These are phyloP conservation scores for Drosophila borborema DNA, from an alignment of 2,888 invertebrate species.

Conservation along the genomic window DNA sequence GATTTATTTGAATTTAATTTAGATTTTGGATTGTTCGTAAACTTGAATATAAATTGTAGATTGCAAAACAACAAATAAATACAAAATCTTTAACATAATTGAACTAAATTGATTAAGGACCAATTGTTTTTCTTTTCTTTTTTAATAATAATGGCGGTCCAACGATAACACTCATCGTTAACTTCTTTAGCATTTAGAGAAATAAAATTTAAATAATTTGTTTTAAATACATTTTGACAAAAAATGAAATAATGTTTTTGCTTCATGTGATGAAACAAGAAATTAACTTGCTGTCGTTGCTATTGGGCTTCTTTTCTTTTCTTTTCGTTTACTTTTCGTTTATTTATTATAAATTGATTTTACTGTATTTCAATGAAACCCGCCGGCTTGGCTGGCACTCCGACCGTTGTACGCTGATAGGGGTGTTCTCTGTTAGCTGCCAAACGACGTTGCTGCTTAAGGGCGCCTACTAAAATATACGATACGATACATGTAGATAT, in stretches of 20 bases:
- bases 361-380: conserved; percentile 83
- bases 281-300: conserved; percentile 31
- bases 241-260: conserved; percentile 18
- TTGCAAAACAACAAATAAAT: conserved; percentile 36
- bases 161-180: conserved; percentile 24
- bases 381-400: conserved; percentile 89
- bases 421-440: conserved; percentile 95
- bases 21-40: conserved; percentile 18
- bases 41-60: conserved; percentile 17
- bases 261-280: conserved; percentile 39
- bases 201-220: conserved; percentile 28
- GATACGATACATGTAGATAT: conserved; percentile 76
- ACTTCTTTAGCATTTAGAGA: not conserved
- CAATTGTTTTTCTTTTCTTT: not conserved
- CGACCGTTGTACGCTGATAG: conserved; percentile 94
- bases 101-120: conserved; percentile 59
- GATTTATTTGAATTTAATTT: not conserved
- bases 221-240: conserved; percentile 30
- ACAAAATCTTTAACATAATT: conserved; percentile 56
- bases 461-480: conserved; percentile 85
- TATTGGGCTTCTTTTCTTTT: conserved; percentile 11
- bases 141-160: conserved; percentile 40
- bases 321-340: not conserved
- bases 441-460: conserved; percentile 93
- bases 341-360: not conserved